These are phyloP conservation scores for Orthonyx spaldingii DNA, from an alignment of 2,113 vertebrate genomes.

Conservation along the genomic window DNA sequence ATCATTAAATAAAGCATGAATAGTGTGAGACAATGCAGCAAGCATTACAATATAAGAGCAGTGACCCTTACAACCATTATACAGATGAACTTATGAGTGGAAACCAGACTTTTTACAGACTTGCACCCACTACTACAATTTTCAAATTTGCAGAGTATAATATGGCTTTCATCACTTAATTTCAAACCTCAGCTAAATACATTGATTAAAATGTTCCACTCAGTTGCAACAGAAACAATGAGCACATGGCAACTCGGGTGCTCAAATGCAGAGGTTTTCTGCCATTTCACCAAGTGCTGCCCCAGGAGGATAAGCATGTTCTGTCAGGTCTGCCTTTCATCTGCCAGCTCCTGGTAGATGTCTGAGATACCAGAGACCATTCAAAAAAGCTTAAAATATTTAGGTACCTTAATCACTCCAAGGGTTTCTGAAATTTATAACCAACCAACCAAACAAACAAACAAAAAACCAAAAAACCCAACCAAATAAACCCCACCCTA, in stretches of 20 bases:
- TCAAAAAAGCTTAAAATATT: background rate
- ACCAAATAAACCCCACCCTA: background rate
- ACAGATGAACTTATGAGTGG: background rate
- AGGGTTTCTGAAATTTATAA: background rate
- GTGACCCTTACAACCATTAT: background rate
- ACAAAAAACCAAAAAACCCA: background rate
- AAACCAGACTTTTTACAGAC: background rate
- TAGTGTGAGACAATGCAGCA: background rate
- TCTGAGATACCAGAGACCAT: background rate
- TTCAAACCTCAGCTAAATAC: background rate
- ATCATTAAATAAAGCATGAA: background rate
- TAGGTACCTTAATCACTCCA: background rate
- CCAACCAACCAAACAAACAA: background rate
- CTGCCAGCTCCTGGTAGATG: background rate
- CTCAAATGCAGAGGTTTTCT: background rate
- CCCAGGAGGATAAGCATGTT: background rate
- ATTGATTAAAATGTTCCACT: background rate
- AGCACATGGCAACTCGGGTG: fast-evolving
- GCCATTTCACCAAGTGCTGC: background rate
- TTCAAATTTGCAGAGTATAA: background rate
- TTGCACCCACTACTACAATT: background rate
- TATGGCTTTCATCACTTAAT: background rate
- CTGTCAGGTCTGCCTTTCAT: background rate
- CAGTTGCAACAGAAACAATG: background rate
- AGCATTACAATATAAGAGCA: background rate